Base-by-base conservation (phyloP, 2,888 invertebrate genomes). In the Eupithecia dodoneata region DNA sequence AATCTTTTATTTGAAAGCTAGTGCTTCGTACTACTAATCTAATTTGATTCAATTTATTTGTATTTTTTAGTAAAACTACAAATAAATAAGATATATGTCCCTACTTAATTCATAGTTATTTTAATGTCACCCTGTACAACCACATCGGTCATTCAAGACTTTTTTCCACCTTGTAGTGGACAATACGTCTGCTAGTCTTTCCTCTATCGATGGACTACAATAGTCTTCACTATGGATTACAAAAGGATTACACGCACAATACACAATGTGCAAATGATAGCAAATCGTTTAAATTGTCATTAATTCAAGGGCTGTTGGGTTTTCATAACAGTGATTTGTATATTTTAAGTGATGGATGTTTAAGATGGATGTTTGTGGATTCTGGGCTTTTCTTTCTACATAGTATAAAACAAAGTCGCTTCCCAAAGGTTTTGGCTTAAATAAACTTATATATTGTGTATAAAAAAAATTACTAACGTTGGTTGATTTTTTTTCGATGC, bases 131-230 rank as follows among this genome's bases (percentile, higher is more conserved):
- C 88, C 86, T 89, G 85, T 93, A 87, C 70, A 83, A n/a, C 65
- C 69, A 81, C 81, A 88, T 87, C 87, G 92, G 92, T 92, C 93
- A 93, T 92, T 93, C 89, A 90, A 88, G 90, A 89, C 85, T 89
- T 91, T 92, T 93, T 93, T 91, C 89, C 90, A 90, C 87, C 91
- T 90, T 91, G 88, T 88, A 86, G 87, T 79, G 79, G 67, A 85
- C 87, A 86, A 85, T 83, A 80, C 82, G 88, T 81, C 90, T 88
- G 88, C 87, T 87, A 86, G 85, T 85, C 80, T 63, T 63, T 63
- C 63, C 30, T 63, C 63, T 63, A 30, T 18, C 63, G 63, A 63
- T 30, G 63, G 67, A 44, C 45, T 69, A 69, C 44, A 15, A 44
- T 44, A 69, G n/a, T 67, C n/a, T n/a, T 12, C n/a, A 44, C 45